A percentile compares a stretch with the other conserved stretches of the same genome.
phyloP scores from a whole-genome alignment of 2,888 invertebrate genomes.

The Pelosia muscerda region DNA sequence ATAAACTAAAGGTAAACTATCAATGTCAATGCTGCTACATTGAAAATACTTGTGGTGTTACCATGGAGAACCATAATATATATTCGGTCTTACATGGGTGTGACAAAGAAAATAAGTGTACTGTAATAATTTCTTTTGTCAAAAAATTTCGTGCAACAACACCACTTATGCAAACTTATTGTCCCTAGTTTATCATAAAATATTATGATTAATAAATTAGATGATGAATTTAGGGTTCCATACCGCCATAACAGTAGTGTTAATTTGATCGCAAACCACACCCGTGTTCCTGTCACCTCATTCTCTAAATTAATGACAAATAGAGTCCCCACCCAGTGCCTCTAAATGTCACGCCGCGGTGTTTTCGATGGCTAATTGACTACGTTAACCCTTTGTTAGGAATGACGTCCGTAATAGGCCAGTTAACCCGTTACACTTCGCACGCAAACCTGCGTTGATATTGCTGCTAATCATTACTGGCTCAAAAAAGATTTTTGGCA shows the following conservation, averaged over 20 bases:
- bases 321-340: slow-evolving; percentile 69
- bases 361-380: slow-evolving; percentile 83
- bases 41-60: too few relatives aligned
- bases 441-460: slow-evolving; percentile 50
- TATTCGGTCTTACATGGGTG: too few relatives aligned
- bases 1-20: neutral
- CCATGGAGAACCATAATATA: too few relatives aligned
- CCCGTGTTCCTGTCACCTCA: slow-evolving; percentile 82
- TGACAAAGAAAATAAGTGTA: neutral
- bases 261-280: slow-evolving; percentile 79
- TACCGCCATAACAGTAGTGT: slow-evolving; percentile 57
- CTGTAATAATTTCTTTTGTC: neutral
- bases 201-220: slow-evolving; percentile 5
- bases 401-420: slow-evolving; percentile 61
- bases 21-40: neutral
- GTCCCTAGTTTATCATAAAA: slow-evolving; percentile 1
- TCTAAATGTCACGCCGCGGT: slow-evolving; percentile 76
- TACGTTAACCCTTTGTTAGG: slow-evolving; percentile 78
- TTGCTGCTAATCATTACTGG: slow-evolving; percentile 40
- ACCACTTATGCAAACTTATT: neutral
- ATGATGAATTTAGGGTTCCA: slow-evolving; percentile 22
- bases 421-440: slow-evolving; percentile 70
- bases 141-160: neutral
- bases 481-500: neutral
- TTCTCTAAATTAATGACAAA: slow-evolving; percentile 85